phyloP scores from a whole-genome alignment of 2,888 invertebrate genomes.

The Tortricodes alternella region DNA sequence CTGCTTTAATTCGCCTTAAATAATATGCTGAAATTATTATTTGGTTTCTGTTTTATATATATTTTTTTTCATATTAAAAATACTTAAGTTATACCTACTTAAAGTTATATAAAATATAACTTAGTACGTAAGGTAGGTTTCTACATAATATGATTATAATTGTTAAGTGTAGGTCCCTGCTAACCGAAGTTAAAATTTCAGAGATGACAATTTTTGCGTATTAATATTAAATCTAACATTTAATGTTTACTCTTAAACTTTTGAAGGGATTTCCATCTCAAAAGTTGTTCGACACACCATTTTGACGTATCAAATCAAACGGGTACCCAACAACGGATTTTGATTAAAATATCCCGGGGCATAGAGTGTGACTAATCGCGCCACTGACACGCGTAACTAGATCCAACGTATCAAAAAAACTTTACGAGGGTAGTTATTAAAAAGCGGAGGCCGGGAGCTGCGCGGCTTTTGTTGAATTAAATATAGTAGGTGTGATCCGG shows the following conservation, averaged over 20 bases:
- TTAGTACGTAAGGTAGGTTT: background rate
- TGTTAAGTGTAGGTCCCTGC: no score
- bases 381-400: constrained; percentile 55
- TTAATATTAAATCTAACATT: no score
- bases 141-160: background rate
- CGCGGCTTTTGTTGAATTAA: constrained; percentile 78
- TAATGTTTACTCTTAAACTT: no score
- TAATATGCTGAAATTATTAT: no score
- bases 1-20: no score
- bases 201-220: no score
- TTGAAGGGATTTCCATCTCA: no score
- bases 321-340: constrained; percentile 9
- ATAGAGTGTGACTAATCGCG: constrained; percentile 47
- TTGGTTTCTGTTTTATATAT: background rate
- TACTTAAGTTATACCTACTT: background rate
- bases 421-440: constrained; percentile 63
- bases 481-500: constrained; percentile 46
- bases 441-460: constrained; percentile 63
- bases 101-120: background rate
- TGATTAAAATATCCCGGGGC: constrained; percentile 30
- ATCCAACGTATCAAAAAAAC: constrained; percentile 48
- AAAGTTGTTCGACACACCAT: background rate
- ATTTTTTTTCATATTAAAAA: background rate
- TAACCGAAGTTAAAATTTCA: no score
- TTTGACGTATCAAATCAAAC: constrained; percentile 11